Conservation (phyloP, 2,113 vertebrate genomes). For the Rhipidura dahli region DNA sequence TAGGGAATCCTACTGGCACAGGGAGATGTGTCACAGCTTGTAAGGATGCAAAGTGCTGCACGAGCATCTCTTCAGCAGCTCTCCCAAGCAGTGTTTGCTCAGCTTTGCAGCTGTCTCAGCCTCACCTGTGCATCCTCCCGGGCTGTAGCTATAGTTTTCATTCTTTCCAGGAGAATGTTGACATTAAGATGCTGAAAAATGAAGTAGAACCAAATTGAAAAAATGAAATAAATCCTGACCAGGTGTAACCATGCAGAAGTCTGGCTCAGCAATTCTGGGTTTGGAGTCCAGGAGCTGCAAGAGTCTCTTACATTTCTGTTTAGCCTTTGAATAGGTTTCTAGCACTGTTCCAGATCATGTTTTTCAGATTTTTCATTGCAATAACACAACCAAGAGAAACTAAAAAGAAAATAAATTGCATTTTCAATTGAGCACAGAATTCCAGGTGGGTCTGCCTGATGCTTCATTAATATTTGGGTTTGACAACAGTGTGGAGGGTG, state of each 20-base stretch:
- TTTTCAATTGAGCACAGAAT: not conserved
- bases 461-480: not conserved
- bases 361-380: not conserved
- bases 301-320: not conserved
- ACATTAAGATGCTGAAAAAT: not conserved
- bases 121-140: not conserved
- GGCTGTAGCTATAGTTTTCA: not conserved
- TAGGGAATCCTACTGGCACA: not conserved
- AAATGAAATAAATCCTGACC: not conserved
- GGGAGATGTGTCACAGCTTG: too few relatives aligned
- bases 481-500: not conserved
- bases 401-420: fast-evolving
- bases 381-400: not conserved
- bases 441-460: not conserved
- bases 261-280: not conserved
- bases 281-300: not conserved
- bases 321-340: not conserved
- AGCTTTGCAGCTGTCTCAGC: not conserved
- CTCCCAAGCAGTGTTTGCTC: not conserved
- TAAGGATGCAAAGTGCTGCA: too few relatives aligned
- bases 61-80: not conserved
- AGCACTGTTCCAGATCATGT: not conserved
- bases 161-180: not conserved
- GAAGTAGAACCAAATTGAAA: not conserved
- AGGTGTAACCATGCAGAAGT: not conserved